phyloP scores from a whole-genome alignment of 2,797 vertebrate genomes.

The Yasuhikotakia modesta region DNA sequence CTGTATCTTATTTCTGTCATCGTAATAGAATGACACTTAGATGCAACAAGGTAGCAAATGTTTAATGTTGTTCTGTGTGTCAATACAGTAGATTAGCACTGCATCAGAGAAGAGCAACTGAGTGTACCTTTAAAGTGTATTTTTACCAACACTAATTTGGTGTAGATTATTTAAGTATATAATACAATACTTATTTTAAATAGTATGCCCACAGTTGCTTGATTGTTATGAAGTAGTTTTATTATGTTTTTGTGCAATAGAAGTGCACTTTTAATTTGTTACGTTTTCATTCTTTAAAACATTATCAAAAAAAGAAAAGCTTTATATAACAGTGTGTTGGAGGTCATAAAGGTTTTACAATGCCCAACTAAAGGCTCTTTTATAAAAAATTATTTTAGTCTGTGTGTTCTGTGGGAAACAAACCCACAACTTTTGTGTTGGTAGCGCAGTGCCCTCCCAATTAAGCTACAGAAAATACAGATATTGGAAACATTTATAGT shows the following conservation, averaged over 20 bases:
- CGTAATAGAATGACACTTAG: neutral
- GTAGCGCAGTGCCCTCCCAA: too few species aligned
- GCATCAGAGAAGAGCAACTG: neutral
- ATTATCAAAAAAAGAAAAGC: neutral
- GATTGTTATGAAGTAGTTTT: neutral
- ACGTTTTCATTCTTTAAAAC: neutral
- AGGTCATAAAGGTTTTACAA: neutral
- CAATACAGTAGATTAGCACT: neutral
- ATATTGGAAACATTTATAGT: too few species aligned
- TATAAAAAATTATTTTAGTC: neutral
- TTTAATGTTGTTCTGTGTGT: neutral
- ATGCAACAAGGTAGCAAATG: neutral
- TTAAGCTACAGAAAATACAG: too few species aligned
- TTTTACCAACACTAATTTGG: too few species aligned
- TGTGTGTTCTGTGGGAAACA: too few species aligned
- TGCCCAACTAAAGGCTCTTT: neutral
- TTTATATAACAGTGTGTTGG: neutral
- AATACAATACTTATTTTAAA: neutral
- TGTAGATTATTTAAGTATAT: too few species aligned
- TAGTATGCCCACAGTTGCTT: neutral
- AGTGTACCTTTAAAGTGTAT: constrained; percentile 39
- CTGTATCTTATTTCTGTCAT: neutral
- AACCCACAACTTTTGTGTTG: too few species aligned
- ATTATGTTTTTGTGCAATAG: constrained; percentile 8
- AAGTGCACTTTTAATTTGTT: neutral